Percentiles rank a stretch among this genome's conserved stretches.
These are phyloP conservation scores for Drosophila trapezifrons DNA, from an alignment of 1,140 invertebrate genomes.

Conservation along the genomic window DNA sequence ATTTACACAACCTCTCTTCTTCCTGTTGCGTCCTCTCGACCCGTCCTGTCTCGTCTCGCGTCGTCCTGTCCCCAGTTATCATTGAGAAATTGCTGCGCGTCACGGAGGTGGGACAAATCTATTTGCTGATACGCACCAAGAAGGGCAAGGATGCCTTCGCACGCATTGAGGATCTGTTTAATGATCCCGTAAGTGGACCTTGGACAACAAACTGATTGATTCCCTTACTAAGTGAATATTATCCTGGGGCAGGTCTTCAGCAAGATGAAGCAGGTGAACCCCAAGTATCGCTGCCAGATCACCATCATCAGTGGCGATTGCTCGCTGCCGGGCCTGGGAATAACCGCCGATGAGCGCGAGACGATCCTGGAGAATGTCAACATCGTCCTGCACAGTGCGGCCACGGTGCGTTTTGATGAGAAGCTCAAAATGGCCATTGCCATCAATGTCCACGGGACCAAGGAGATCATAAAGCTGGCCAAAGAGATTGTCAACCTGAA, in stretches of 20 bases:
- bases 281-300: constrained; percentile 87
- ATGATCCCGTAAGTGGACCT: constrained; percentile 87
- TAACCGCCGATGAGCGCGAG: constrained; percentile 86
- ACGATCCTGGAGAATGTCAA: constrained; percentile 85
- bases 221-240: not conserved
- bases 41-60: not conserved
- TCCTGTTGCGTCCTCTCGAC: constrained; percentile 33
- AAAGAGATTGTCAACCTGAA: constrained; percentile 86
- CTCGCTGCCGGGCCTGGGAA: constrained; percentile 87
- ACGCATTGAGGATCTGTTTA: constrained; percentile 87
- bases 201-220: not conserved
- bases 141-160: constrained; percentile 88
- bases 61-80: constrained; percentile 84
- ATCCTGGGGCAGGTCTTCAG: constrained; percentile 85
- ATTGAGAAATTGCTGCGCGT: constrained; percentile 93
- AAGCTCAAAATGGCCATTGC: constrained; percentile 88
- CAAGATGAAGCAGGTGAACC: constrained; percentile 85
- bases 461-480: constrained; percentile 87
- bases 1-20: constrained; percentile 28
- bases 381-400: constrained; percentile 95
- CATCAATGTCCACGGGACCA: constrained; percentile 87
- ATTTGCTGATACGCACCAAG: constrained; percentile 91
- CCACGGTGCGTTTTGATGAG: constrained; percentile 94
- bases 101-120: constrained; percentile 91
- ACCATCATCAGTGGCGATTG: constrained; percentile 87